phyloP scores from a whole-genome alignment of 2,888 invertebrate species.

The Tipula unca region DNA sequence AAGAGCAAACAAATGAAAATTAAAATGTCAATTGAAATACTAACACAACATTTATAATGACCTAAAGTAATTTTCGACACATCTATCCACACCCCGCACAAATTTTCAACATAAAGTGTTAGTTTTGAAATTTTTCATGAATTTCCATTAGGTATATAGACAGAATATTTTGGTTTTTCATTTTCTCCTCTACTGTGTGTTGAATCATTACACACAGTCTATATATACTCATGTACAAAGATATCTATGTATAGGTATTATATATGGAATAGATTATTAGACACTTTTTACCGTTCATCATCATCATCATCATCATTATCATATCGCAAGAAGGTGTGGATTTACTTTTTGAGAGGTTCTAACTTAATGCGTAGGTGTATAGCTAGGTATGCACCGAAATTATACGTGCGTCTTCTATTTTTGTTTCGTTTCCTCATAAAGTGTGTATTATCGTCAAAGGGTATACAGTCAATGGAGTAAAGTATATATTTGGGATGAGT shows the following conservation, averaged over 20 bases:
- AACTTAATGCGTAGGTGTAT: too few relatives aligned
- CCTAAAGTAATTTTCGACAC: neutral
- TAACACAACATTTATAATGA: neutral
- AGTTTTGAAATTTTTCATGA: neutral
- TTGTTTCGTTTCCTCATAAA: too few relatives aligned
- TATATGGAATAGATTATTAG: too few relatives aligned
- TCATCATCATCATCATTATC: neutral
- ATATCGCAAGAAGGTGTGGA: neutral
- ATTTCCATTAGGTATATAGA: neutral
- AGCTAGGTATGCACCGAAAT: too few relatives aligned
- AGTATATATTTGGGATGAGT: too few relatives aligned
- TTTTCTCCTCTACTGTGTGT: neutral
- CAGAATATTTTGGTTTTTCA: neutral
- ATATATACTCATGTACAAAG: neutral
- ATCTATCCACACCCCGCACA: neutral
- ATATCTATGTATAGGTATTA: neutral
- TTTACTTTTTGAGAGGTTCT: neutral
- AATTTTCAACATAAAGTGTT: neutral
- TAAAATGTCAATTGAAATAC: neutral
- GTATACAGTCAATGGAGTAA: too few relatives aligned
- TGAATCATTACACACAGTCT: neutral
- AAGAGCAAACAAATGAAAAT: neutral
- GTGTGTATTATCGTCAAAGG: too few relatives aligned
- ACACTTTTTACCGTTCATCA: neutral
- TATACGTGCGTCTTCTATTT: too few relatives aligned